Evolutionary conservation across 2,888 invertebrate species (phyloP), one percentile per base, ranked within the genome.

Genomic region (Epiblema foenella): DNA sequence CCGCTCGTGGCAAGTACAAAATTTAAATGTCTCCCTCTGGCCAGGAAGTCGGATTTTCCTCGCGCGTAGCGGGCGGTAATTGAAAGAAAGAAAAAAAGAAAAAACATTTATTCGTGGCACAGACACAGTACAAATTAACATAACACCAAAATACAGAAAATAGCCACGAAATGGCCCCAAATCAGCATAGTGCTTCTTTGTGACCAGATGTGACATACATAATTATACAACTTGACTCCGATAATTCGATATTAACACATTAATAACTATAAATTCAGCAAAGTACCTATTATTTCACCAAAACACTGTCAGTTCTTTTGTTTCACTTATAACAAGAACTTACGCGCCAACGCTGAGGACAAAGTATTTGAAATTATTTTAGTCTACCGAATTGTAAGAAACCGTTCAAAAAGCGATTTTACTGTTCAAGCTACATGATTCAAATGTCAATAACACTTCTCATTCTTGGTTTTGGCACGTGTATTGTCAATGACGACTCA

Each of bases 391-490:
- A 15, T 42, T 15, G 7, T 46, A 46, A n/a, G n/a, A 46, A 46
- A 1, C 8, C 46, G 8, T n/a, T 46, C 46, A n/a, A 46, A n/a
- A n/a, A n/a, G n/a, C n/a, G n/a, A 8, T 46, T 46, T n/a, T n/a
- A n/a, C 46, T n/a, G n/a, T 46, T n/a, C 9, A n/a, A 11, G n/a
- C 56, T 24, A 56, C 15, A 56, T 1, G 46, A 8, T 46, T n/a
- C 46, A 46, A 46, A n/a, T 15, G n/a, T 12, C n/a, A 46, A 46
- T 46, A n/a, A 46, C 46, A 46, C 5, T 12, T n/a, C 42, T 46
- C 8, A 46, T 46, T 4, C 7, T 4, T 46, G 3, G 11, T 8
- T 10, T 59, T 68, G 52, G 67, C 59, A 68, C 59, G 39, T 59
- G 20, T 33, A 12, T 7, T 68, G 51, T 42, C 52, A 68, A 42